A percentile compares a stretch with the other conserved stretches of the same genome.
Conservation (phyloP, 1,140 invertebrate genomes). For the Drosophila sproati region DNA sequence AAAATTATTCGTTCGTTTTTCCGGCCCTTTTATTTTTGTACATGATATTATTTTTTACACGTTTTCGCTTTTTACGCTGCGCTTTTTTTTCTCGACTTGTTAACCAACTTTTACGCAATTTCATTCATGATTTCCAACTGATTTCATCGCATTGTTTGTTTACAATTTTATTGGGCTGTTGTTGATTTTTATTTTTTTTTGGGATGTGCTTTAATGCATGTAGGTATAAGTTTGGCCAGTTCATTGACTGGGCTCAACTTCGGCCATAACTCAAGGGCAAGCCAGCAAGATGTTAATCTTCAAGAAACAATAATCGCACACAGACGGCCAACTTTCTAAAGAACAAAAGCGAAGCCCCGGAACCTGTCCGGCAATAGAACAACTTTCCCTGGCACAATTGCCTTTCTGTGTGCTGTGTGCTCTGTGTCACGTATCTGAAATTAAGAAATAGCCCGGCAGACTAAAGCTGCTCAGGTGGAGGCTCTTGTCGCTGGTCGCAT, state of each 20-base stretch:
- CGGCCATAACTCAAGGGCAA: constrained; percentile 51
- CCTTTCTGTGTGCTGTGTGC: neutral
- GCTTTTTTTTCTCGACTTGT: constrained; percentile 18
- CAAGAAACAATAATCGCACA: constrained; percentile 65
- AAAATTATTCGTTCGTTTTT: constrained; percentile 60
- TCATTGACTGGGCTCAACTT: constrained; percentile 52
- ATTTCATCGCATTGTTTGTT: constrained; percentile 31
- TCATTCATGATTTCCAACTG: constrained; percentile 74
- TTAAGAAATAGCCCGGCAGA: constrained; percentile 60
- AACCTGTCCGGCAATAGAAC: neutral
- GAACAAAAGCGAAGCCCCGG: constrained; percentile 48
- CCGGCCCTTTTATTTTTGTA: constrained; percentile 27
- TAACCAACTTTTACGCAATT: constrained; percentile 54
- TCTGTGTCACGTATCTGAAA: constrained; percentile 61
- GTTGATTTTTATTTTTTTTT: neutral
- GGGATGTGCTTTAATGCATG: neutral
- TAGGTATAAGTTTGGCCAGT: constrained; percentile 45
- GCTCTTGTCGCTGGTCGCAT: constrained; percentile 3
- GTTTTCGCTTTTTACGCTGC: constrained; percentile 60
- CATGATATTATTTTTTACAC: constrained; percentile 51
- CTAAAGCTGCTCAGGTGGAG: constrained; percentile 35
- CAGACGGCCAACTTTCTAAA: constrained; percentile 34
- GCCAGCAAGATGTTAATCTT: constrained; percentile 64
- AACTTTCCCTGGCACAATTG: neutral
- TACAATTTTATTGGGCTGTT: constrained; percentile 5